phyloP scores from a whole-genome alignment of 2,113 vertebrate genomes.

The Zosterops hypoxanthus region DNA sequence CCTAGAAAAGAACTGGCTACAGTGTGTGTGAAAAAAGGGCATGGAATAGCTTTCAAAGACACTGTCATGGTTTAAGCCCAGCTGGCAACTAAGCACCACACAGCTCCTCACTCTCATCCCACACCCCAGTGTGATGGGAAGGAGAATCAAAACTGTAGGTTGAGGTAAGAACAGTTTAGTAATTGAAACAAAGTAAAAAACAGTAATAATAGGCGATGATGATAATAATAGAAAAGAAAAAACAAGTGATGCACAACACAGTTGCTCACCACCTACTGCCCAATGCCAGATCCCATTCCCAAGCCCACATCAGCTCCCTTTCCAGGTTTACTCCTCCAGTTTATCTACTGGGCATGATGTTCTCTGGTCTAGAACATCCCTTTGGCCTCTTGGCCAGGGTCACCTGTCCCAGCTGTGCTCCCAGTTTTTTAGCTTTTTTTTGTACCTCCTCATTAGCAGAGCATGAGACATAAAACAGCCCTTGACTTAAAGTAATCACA shows the following conservation, averaged over 20 bases:
- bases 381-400: background rate
- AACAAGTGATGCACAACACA: background rate
- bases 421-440: background rate
- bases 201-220: background rate
- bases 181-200: background rate
- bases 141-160: background rate
- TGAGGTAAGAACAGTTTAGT: background rate
- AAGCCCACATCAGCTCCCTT: background rate
- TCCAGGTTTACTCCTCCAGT: background rate
- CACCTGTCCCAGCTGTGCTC: background rate
- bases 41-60: background rate
- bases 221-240: background rate
- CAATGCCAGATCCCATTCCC: background rate
- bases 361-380: background rate
- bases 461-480: background rate
- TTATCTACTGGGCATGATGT: background rate
- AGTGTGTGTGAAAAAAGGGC: background rate
- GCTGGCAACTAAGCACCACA: background rate
- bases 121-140: background rate
- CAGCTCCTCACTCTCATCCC: background rate
- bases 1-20: background rate
- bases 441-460: background rate
- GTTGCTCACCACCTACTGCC: background rate
- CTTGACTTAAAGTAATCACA: background rate
- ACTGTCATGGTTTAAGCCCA: background rate